These are phyloP conservation scores for Acronicta alni DNA, from an alignment of 2,888 invertebrate species.

Conservation along the genomic window DNA sequence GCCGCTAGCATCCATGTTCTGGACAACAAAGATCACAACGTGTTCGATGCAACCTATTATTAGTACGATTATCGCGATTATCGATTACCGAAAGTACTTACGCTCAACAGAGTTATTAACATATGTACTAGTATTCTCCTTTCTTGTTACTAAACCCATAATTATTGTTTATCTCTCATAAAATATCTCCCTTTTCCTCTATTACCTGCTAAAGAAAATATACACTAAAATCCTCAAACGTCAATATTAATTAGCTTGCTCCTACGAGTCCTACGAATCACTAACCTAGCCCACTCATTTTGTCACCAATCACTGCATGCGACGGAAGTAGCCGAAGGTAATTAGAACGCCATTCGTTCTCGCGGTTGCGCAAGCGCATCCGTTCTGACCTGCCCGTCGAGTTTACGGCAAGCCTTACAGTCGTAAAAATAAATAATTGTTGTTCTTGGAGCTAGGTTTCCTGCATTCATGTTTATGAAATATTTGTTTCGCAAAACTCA, in stretches of 20 bases:
- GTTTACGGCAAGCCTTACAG: conserved; percentile 34
- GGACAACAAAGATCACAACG: too few species aligned
- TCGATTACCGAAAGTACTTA: too few species aligned
- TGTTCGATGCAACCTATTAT: too few species aligned
- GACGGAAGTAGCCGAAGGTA: conserved; percentile 52
- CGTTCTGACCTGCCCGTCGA: conserved; percentile 39
- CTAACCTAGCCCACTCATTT: conserved; percentile 42
- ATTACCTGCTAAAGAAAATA: neutral
- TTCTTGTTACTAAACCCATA: too few species aligned
- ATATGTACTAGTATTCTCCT: too few species aligned
- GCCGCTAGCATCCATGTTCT: too few species aligned
- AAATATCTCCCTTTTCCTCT: too few species aligned
- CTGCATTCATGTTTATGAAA: conserved; percentile 22
- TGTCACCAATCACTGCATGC: conserved; percentile 46
- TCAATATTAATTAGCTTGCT: conserved; percentile 11
- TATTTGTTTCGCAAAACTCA: conserved; percentile 34
- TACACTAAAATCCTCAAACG: neutral
- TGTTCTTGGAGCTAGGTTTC: conserved; percentile 33
- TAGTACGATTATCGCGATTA: too few species aligned
- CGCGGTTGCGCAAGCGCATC: conserved; percentile 65
- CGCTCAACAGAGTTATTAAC: too few species aligned
- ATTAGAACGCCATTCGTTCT: conserved; percentile 56
- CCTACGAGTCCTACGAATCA: conserved; percentile 46
- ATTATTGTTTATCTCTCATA: too few species aligned
- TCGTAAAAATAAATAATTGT: conserved; percentile 35